Percentiles rank a stretch among this genome's conserved stretches.
Conservation (phyloP, 92 coral and sea anemone species). For the Actinostola sp. region DNA sequence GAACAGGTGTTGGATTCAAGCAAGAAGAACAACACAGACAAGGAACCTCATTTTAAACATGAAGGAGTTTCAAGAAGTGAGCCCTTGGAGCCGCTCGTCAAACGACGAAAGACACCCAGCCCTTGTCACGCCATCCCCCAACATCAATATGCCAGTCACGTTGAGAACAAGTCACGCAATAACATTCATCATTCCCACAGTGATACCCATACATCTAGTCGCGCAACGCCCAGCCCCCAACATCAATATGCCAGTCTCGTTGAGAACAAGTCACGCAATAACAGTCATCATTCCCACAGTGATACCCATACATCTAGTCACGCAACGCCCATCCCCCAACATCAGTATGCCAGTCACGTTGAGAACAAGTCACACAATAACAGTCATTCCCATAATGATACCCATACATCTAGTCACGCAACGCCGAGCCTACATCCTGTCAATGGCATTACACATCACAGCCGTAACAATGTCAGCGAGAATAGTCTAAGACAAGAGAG, state of each 20-base stretch:
- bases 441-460: background rate
- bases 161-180: constrained; percentile 7
- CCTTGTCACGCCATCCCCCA: constrained; percentile 5
- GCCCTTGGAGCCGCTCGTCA: background rate
- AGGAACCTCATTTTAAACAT: background rate
- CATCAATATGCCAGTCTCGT: background rate
- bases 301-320: constrained; percentile 2
- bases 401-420: constrained; percentile 1
- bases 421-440: constrained; percentile 1
- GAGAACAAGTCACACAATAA: constrained; percentile 1
- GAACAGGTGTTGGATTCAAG: background rate
- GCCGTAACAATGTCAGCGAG: background rate
- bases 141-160: constrained; percentile 2
- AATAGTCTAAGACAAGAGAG: background rate
- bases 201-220: constrained; percentile 2
- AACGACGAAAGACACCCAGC: constrained; percentile 29
- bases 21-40: background rate
- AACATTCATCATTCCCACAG: constrained; percentile 3
- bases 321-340: background rate
- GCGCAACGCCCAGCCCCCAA: background rate
- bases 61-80: background rate
- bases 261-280: constrained; percentile 3
- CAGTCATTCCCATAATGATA: constrained; percentile 3
- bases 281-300: constrained; percentile 2
- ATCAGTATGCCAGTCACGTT: background rate